Percentiles rank a stretch among this genome's conserved stretches.
These are phyloP conservation scores for Cyclophora albipunctata DNA, from an alignment of 2,888 invertebrate genomes.

Conservation along the genomic window DNA sequence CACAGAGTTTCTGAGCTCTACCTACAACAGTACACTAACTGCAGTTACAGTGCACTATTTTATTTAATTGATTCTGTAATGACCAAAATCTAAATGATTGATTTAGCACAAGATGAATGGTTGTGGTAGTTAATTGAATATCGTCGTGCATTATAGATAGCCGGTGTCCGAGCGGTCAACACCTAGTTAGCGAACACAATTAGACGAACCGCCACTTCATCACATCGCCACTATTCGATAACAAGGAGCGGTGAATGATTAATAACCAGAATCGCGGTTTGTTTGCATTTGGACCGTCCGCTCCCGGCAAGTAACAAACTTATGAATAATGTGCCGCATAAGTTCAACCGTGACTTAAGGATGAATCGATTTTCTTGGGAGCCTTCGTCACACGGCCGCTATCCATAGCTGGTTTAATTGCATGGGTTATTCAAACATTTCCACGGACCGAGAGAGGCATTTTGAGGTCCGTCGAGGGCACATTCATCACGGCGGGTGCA, in stretches of 20 bases:
- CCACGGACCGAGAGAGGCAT: constrained; percentile 55
- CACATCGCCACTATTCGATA: constrained; percentile 59
- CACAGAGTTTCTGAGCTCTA: too few relatives aligned
- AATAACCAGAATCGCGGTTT: constrained; percentile 57
- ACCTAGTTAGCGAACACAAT: constrained; percentile 60
- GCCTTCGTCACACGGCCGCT: constrained; percentile 31
- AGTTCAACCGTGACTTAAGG: constrained; percentile 42
- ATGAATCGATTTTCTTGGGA: constrained; percentile 51
- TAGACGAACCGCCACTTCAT: constrained; percentile 61
- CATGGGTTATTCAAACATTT: constrained; percentile 61
- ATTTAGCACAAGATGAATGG: too few relatives aligned
- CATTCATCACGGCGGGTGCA: constrained; percentile 68
- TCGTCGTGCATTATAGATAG: constrained; percentile 39
- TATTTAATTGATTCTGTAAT: too few relatives aligned
- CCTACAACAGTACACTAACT: too few relatives aligned
- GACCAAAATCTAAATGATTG: too few relatives aligned
- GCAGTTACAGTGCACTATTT: too few relatives aligned
- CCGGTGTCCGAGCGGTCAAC: constrained; percentile 40
- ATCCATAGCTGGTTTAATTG: constrained; percentile 47
- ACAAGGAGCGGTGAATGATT: constrained; percentile 62
- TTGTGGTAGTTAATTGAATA: too few relatives aligned
- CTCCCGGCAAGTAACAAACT: constrained; percentile 50
- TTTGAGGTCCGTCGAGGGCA: constrained; percentile 67
- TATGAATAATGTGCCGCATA: constrained; percentile 63
- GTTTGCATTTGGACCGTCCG: constrained; percentile 60